These are phyloP conservation scores for Apteryx mantelli DNA, from an alignment of 2,113 vertebrate species.

Conservation along the genomic window DNA sequence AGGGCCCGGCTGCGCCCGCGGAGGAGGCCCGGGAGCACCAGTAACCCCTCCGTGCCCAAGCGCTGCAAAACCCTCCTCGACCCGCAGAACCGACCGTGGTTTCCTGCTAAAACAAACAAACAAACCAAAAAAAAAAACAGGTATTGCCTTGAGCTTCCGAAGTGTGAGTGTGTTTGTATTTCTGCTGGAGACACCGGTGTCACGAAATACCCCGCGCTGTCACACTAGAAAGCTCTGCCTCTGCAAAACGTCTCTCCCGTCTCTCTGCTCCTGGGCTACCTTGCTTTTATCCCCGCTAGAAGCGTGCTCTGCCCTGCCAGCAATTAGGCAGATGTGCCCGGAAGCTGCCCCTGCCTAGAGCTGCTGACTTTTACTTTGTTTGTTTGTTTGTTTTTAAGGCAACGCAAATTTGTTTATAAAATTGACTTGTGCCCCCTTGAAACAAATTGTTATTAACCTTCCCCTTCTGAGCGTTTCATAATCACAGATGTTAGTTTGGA, in stretches of 20 bases:
- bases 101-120: not conserved
- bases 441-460: constrained; percentile 48
- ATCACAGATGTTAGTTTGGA: constrained; percentile 63
- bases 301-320: not conserved
- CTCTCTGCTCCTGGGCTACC: not conserved
- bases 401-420: not conserved
- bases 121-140: not conserved
- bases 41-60: too few species aligned
- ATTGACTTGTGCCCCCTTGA: constrained; percentile 21
- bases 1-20: too few species aligned
- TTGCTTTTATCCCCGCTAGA: not conserved
- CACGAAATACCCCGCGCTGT: not conserved
- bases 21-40: not conserved
- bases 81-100: not conserved
- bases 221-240: not conserved
- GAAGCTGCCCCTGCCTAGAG: not conserved
- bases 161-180: not conserved
- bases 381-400: not conserved
- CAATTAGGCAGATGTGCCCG: not conserved
- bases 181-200: not conserved
- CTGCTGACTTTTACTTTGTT: not conserved
- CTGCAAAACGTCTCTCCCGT: not conserved
- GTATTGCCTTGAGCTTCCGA: not conserved
- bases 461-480: constrained; percentile 38
- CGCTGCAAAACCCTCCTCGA: not conserved